Base-by-base conservation (phyloP, 2,888 invertebrate genomes). In the Netelia fuscicornis region DNA sequence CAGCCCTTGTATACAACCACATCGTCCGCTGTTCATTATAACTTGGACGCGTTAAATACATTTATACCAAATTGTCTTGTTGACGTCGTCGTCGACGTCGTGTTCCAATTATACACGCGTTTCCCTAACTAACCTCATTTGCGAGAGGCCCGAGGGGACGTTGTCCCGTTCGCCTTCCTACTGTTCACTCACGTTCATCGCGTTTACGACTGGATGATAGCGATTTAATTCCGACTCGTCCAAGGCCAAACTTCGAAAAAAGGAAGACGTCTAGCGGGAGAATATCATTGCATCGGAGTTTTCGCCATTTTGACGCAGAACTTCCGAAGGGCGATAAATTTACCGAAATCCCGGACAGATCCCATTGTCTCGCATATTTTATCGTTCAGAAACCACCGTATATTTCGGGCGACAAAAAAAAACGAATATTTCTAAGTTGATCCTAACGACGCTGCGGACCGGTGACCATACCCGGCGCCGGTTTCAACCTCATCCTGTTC, bases 121-220 rank as follows among this genome's bases (percentile, higher is more conserved):
- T 91, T 90, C 89, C 89, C 92, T 92, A 92, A 92, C 92, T 92
- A 92, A 91, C 91, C 92, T 92, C 91, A 91, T 91, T 92, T 92
- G 90, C 90, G 37, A 67, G 82, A 87, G 76, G 88, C 86, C 42
- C 85, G 76, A 75, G 85, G 86, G 83, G 83, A 81, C 88, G 87
- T 89, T 87, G 89, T 89, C 87, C 87, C 86, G 87, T 80, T 86
- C 77, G 81, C 74, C 71, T 81, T 74, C 11, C 65, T 11, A 23
- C 54, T 65, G 25, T n/a, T 52, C 37, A 20, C 56, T 65, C 30
- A 42, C 44, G 44, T 48, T 20, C 67, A 58, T 42, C 58, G 67
- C 44, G 17, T 23, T 67, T 74, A 58, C 75, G 72, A 80, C 83
- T 72, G 82, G 67, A 67, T 60, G 84, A 75, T 87, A 85, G 85